Evolutionary conservation across 2,888 invertebrate genomes (phyloP).

Genomic region (Cyaniris semiargus): DNA sequence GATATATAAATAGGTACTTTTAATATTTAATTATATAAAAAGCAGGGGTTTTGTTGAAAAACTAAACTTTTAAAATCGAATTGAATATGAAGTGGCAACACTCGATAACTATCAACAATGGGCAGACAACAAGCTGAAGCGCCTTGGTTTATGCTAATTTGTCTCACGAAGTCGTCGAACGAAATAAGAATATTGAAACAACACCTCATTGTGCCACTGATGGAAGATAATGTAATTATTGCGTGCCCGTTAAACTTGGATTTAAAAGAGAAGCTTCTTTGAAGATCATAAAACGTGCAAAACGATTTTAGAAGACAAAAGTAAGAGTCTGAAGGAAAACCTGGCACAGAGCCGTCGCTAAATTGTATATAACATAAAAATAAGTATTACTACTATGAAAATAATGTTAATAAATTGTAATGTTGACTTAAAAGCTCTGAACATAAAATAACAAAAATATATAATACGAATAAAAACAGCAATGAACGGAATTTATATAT

Average conservation of each 20-base stretch:
- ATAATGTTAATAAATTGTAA: not conserved
- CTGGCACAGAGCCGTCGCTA: not conserved
- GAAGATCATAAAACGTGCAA: not conserved
- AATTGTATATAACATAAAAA: not conserved
- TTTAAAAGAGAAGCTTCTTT: slow-evolving; percentile 12
- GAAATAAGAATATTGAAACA: slow-evolving; percentile 34
- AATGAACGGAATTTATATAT: not conserved
- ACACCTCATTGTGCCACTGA: slow-evolving; percentile 22
- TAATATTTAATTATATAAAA: too few species aligned
- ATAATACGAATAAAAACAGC: not conserved
- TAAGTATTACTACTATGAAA: not conserved
- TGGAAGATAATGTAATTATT: slow-evolving; percentile 23
- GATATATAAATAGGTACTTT: too few species aligned
- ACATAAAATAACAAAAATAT: not conserved
- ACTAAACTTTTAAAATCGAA: not conserved
- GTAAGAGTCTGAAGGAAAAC: not conserved
- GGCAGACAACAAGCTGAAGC: slow-evolving; percentile 28
- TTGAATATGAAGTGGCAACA: slow-evolving; percentile 10
- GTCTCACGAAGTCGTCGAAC: slow-evolving; percentile 39
- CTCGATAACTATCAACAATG: slow-evolving; percentile 12
- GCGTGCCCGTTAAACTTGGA: slow-evolving; percentile 1
- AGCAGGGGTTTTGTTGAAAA: not conserved
- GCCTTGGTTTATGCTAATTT: slow-evolving; percentile 40
- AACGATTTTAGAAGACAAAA: not conserved
- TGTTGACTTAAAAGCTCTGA: not conserved